Evolutionary conservation across 2,888 invertebrate species (phyloP).

Genomic region (Tachina grossa): DNA sequence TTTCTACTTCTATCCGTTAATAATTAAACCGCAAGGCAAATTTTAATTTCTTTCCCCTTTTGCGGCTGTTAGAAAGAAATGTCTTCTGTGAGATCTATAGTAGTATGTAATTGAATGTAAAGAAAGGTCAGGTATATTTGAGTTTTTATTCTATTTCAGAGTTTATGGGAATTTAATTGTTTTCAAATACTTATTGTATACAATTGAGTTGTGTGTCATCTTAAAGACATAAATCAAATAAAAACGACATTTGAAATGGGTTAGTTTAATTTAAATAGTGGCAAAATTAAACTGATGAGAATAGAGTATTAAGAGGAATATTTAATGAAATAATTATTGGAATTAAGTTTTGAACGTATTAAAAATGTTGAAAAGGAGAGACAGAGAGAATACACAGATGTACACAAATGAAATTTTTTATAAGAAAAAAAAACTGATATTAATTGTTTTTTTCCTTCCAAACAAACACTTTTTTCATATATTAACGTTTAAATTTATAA

Average conservation of each 20-base stretch:
- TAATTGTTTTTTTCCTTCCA: too few species aligned
- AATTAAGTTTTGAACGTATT: not conserved
- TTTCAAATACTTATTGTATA: conserved; percentile 38
- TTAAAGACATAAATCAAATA: conserved; percentile 78
- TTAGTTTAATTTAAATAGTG: conserved; percentile 73
- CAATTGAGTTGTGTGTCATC: conserved; percentile 77
- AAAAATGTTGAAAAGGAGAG: not conserved
- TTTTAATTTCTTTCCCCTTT: conserved; percentile 65
- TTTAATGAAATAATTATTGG: not conserved
- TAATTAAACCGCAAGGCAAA: conserved; percentile 79
- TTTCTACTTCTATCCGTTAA: conserved; percentile 60
- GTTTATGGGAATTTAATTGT: conserved; percentile 69
- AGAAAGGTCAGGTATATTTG: conserved; percentile 66
- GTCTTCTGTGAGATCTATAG: conserved; percentile 18
- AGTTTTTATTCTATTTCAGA: conserved; percentile 34
- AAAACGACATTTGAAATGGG: conserved; percentile 80
- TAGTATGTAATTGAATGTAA: conserved; percentile 40
- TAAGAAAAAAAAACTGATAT: too few species aligned
- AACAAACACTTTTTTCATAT: not conserved
- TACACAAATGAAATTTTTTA: not conserved
- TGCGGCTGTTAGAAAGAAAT: not conserved
- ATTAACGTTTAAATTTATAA: not conserved
- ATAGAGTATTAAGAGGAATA: not conserved
- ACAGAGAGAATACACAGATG: not conserved
- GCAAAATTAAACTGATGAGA: conserved; percentile 9